Evolutionary conservation across 2,113 vertebrate species (phyloP), one percentile per base, ranked within the genome.

Genomic region (Australoheros scitulus): DNA sequence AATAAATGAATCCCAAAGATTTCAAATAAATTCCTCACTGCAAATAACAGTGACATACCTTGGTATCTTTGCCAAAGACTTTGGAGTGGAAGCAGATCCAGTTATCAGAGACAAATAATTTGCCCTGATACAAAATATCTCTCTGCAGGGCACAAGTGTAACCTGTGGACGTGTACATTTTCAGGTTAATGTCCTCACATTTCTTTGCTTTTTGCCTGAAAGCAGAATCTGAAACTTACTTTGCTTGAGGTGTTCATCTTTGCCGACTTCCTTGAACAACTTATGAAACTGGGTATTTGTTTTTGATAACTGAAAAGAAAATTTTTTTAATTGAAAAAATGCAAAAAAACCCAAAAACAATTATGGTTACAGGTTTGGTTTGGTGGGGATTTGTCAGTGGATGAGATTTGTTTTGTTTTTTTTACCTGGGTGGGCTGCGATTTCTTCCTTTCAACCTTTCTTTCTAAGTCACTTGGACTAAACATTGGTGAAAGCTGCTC

Each of bases 1-100:
- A 52, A 34, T 11, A 5, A 74, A 34, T 8, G 29, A 11, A 70
- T 63, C 3, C 7, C 1, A 34, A 2, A 32, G 14, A 75, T n/a
- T 32, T 56, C 10, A 3, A 29, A 24, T 7, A 1, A 76, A 18
- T 26, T 76, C 8, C 10, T 20, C 11, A 22, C 17, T n/a, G 8
- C 17, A 60, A 24, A 3, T 50, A 47, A 14, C 5, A 17, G 29
- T 7, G 1, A 3, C 17, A 10, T 84, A 99, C 98, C 97, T 98
- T 99, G 3, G 96, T 99, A 56, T 99, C 98, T 95, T 96, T 98
- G 80, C 98, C 98, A 91, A 99, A 99, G 86, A 99, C 98, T 88
- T 97, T 99, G 79, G 98, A 99, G 95, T 98, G 93, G 93, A 99
- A 99, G 90, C 98, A 99, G 94, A 99, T 98, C 98, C 98, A 99